These are phyloP conservation scores for Sakesphorus luctuosus DNA, from an alignment of 2,113 vertebrate genomes.

Conservation along the genomic window DNA sequence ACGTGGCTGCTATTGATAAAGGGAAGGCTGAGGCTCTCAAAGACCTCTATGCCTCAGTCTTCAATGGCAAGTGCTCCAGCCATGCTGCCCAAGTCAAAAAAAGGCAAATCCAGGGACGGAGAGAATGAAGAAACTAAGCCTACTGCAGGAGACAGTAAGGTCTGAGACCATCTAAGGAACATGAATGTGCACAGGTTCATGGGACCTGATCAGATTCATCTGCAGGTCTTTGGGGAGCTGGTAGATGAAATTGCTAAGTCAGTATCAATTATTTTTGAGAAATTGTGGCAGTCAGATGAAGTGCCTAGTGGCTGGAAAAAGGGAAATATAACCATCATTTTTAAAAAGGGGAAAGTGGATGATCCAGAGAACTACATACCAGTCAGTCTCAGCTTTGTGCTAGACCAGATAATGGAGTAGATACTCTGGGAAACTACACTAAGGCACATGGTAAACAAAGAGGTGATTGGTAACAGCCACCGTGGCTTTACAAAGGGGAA, in stretches of 20 bases:
- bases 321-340: neutral
- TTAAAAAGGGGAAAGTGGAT: neutral
- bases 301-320: neutral
- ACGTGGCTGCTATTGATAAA: neutral
- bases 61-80: neutral
- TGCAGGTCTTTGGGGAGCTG: neutral
- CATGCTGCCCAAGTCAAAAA: neutral
- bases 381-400: neutral
- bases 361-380: neutral
- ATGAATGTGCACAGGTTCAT: neutral
- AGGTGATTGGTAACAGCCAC: neutral
- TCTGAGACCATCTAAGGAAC: neutral
- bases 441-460: neutral
- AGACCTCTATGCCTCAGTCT: neutral
- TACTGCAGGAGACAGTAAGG: neutral
- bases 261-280: neutral
- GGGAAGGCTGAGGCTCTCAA: neutral
- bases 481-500: neutral
- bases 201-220: neutral
- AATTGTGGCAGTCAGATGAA: neutral
- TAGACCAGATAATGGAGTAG: neutral
- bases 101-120: neutral
- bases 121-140: neutral
- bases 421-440: neutral
- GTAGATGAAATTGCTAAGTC: neutral